Base-by-base conservation (phyloP, 2,888 invertebrate genomes). In the Lochmaea capreae region DNA sequence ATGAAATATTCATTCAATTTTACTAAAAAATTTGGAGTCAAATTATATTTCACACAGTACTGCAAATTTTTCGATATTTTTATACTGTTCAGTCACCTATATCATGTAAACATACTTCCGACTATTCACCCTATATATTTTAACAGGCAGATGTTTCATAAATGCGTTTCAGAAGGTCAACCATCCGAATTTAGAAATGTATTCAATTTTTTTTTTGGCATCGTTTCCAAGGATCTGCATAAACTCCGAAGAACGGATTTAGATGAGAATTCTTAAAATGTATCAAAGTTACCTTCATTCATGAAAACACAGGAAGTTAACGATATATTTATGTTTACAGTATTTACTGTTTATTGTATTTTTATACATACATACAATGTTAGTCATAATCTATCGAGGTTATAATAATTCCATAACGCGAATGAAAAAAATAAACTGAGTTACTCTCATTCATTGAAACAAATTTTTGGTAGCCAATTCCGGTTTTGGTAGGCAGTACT, bases 181-280 rank as follows among this genome's bases (percentile, higher is more conserved):
- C 72, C 52, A 76, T 81, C 83, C 81, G 79, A 81, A 86, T 83
- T 84, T 85, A 86, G 84, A 82, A 79, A 76, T 79, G 79, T 75
- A 78, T 81, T 82, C 74, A 72, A 81, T 80, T 82, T 85, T 80
- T 82, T 85, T 85, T 83, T 85, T 86, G 85, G 85, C 84, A 79
- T 75, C 74, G 68, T 77, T 82, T 84, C 84, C 85, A 85, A 85
- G 84, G 84, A 82, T 83, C 78, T 72, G 67, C 58, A 61, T 54
- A 67, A 71, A 69, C 75, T 62, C 74, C 59, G 52, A 68, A 61
- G 72, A 68, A 72, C 75, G 52, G 58, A 72, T 75, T 72, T 74
- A 71, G 74, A 72, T 71, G 69, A 69, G 69, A 68, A 66, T 59
- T 65, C 65, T 69, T 16, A 65, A 62, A 75, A 66, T 72, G 61